Conservation (phyloP, 1,140 invertebrate genomes). For the Orussus abietinus region DNA sequence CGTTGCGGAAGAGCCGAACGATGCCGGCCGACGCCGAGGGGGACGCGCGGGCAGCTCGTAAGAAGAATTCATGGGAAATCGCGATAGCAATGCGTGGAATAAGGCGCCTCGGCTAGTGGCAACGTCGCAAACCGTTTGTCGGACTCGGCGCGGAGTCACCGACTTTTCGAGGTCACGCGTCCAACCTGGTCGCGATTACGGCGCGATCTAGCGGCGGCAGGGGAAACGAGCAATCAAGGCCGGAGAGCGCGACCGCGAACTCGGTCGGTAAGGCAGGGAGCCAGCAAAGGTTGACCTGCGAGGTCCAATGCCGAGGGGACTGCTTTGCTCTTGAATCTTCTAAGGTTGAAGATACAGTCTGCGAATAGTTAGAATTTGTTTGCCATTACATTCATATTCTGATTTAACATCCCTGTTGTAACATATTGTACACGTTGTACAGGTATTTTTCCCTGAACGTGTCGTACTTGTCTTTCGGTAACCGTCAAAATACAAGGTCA, state of each 20-base stretch:
- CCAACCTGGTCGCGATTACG: constrained; percentile 44
- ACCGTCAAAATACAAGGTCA: too few relatives aligned
- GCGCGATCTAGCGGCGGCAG: constrained; percentile 50
- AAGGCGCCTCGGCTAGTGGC: constrained; percentile 26
- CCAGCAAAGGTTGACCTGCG: too few relatives aligned
- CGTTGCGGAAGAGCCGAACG: not conserved
- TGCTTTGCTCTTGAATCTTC: too few relatives aligned
- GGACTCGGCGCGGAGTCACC: constrained; percentile 44
- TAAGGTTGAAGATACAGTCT: too few relatives aligned
- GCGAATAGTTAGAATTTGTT: too few relatives aligned
- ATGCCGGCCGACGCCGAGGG: constrained; percentile 1
- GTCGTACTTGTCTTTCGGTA: too few relatives aligned
- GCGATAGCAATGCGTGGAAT: too few relatives aligned
- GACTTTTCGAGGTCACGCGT: constrained; percentile 52
- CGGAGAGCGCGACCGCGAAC: constrained; percentile 31
- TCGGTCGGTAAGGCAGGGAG: constrained; percentile 41
- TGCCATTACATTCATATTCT: too few relatives aligned
- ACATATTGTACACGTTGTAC: too few relatives aligned
- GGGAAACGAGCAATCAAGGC: constrained; percentile 52
- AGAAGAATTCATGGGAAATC: not conserved
- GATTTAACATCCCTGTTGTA: too few relatives aligned
- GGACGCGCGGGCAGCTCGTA: constrained; percentile 2
- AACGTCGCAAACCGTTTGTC: constrained; percentile 41
- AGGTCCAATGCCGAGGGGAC: too few relatives aligned
- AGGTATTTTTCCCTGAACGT: too few relatives aligned